Evolutionary conservation across 2,113 vertebrate genomes (phyloP).

Genomic region (Pygoscelis antarcticus): DNA sequence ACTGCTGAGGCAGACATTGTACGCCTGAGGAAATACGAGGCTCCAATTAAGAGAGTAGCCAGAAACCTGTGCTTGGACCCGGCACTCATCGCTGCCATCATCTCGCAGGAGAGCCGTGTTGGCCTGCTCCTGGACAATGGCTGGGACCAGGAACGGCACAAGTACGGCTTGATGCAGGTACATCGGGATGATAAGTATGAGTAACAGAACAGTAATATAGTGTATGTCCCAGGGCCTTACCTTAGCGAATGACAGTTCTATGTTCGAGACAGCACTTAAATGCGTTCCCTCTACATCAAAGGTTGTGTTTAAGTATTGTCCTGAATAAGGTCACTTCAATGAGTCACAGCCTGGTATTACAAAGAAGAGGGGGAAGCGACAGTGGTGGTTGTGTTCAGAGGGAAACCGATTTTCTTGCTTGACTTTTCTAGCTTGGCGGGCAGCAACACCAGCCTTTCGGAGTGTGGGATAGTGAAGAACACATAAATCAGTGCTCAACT

Average conservation of each 20-base stretch:
- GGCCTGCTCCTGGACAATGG: constrained; percentile 49
- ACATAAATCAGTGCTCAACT: constrained; percentile 68
- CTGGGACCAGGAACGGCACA: constrained; percentile 54
- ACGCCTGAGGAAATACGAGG: constrained; percentile 63
- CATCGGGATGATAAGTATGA: fast-evolving
- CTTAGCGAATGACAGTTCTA: neutral
- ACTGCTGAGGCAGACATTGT: constrained; percentile 67
- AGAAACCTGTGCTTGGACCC: constrained; percentile 74
- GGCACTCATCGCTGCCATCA: constrained; percentile 75
- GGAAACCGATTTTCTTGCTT: neutral
- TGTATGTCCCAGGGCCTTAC: neutral
- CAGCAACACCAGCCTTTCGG: neutral
- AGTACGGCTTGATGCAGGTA: constrained; percentile 78
- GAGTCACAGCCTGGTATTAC: neutral
- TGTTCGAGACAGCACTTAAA: neutral
- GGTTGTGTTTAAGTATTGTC: neutral
- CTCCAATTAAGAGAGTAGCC: constrained; percentile 60
- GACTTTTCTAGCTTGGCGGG: constrained; percentile 58
- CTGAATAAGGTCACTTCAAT: neutral
- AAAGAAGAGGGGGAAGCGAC: neutral
- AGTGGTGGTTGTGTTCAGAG: neutral
- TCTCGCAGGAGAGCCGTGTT: constrained; percentile 74
- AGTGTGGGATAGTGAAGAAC: constrained; percentile 74
- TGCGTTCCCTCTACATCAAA: neutral
- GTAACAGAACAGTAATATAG: neutral